These are phyloP conservation scores for Pyralis farinalis DNA, from an alignment of 2,888 invertebrate genomes.

Conservation along the genomic window DNA sequence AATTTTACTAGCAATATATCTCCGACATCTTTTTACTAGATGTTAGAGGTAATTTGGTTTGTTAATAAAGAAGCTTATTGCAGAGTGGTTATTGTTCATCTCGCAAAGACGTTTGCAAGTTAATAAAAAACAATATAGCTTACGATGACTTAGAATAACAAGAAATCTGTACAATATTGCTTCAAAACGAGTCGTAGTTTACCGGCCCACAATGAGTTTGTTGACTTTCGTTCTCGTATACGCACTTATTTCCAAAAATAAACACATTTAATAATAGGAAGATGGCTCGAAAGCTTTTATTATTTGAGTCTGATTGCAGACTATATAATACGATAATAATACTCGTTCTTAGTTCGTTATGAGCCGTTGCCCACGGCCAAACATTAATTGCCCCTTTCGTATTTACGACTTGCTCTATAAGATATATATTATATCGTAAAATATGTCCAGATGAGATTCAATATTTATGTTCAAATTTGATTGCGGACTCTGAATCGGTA, in stretches of 20 bases:
- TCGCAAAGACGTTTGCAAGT: no score
- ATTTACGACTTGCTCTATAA: constrained; percentile 20
- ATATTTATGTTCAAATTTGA: constrained; percentile 8
- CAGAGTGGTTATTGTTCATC: no score
- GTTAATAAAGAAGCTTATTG: no score
- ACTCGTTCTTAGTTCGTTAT: constrained; percentile 15
- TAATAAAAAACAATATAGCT: no score
- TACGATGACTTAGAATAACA: no score
- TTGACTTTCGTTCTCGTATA: not conserved
- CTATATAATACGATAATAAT: constrained; percentile 19
- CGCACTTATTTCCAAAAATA: constrained; percentile 5
- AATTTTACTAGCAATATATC: no score
- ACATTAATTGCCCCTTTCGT: constrained; percentile 21
- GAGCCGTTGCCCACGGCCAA: constrained; percentile 13
- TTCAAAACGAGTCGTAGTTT: no score
- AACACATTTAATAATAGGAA: constrained; percentile 7
- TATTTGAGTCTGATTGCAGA: constrained; percentile 12
- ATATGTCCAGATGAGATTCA: constrained; percentile 1
- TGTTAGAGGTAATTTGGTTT: no score
- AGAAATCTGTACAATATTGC: no score
- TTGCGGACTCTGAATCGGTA: not conserved
- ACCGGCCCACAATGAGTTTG: not conserved
- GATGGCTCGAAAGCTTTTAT: constrained; percentile 1
- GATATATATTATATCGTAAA: constrained; percentile 15
- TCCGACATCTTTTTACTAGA: no score